Evolutionary conservation across 2,113 vertebrate genomes (phyloP), one percentile per base, ranked within the genome.

Genomic region (Echinops telfairi): DNA sequence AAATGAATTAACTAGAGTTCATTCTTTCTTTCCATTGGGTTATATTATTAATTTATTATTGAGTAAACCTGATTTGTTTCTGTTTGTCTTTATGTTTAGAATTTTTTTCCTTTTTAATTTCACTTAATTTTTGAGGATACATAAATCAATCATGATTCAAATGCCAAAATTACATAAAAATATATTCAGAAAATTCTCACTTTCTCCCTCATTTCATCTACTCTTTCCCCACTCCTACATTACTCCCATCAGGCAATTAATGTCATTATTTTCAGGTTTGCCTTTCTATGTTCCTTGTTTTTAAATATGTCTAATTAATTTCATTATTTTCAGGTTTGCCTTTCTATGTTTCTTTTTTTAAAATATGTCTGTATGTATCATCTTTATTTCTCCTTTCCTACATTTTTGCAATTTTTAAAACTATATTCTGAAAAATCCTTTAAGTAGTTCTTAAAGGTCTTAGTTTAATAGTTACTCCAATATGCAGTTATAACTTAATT

Each of bases 331-430:
- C 64, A 66, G 22, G 33, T 31, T 86, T 83, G 58, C 29, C 70
- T 22, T 73, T 86, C 25, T 14, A 33, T 31, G 23, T 78, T 83
- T 76, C 27, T 58, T 88, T 90, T 36, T 19, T 43, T 92, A 29
- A 88, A 86, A 58, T 47, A n/a, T 64, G 6, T 75, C 11, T 89
- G 33, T 66, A 6, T 90, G 33, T 2, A 62, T 71, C 57, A 64
- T 91, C 66, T 11, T 88, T 53, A 76, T 76, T 85, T 88, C 25
- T 20, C n/a, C 33, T 89, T 83, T 92, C 47, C 83, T 71, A 91
- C 17, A 70, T 36, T 86, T 83, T 22, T 68, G 36, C n/a, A 64
- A 64, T 58, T 95, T 95, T 94, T 88, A 68, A 43, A 90, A 86
- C 82, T 10, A 16, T 17, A 36, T 25, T 19, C 23, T 86, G 20